Evolutionary conservation across 35 echinoderm and acorn worm species (phyloP).

Genomic region (Lytechinus variegatus): DNA sequence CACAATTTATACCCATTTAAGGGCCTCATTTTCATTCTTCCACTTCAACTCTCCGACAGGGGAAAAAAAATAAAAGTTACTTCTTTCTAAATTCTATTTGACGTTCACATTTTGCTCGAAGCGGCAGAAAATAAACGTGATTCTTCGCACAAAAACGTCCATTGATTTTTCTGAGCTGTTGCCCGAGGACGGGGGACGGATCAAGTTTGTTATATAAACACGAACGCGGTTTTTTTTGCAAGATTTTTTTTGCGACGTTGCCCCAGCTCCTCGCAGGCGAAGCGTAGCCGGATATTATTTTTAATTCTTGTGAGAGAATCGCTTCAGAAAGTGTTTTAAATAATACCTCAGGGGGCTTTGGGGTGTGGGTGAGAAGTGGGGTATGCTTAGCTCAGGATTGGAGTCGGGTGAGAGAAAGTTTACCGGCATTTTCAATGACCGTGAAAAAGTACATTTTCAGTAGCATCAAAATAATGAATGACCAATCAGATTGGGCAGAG

Average conservation of each 20-base stretch:
- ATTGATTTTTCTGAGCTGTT: not conserved
- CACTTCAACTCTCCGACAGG: not conserved
- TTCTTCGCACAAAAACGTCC: slow-evolving; percentile 1
- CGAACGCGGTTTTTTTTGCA: not conserved
- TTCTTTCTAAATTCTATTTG: not conserved
- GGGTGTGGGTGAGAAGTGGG: not conserved
- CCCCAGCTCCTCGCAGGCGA: not conserved
- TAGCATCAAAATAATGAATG: too few relatives aligned
- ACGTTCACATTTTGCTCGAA: not conserved
- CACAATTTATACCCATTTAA: not conserved
- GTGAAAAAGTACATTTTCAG: not conserved
- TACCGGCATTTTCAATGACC: not conserved
- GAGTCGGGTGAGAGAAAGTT: not conserved
- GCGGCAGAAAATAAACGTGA: slow-evolving; percentile 9
- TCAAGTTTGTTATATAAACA: slow-evolving; percentile 5
- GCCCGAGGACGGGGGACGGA: not conserved
- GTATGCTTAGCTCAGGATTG: not conserved
- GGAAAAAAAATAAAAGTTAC: not conserved
- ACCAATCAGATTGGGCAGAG: too few relatives aligned
- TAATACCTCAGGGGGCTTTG: not conserved
- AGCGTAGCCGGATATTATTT: slow-evolving; percentile 10
- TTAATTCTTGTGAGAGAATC: slow-evolving; percentile 8
- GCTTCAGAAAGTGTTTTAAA: not conserved
- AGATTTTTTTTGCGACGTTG: not conserved
- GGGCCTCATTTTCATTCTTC: not conserved